These are phyloP conservation scores for Sminthurides aquaticus DNA, from an alignment of 2,888 invertebrate genomes.

Conservation along the genomic window DNA sequence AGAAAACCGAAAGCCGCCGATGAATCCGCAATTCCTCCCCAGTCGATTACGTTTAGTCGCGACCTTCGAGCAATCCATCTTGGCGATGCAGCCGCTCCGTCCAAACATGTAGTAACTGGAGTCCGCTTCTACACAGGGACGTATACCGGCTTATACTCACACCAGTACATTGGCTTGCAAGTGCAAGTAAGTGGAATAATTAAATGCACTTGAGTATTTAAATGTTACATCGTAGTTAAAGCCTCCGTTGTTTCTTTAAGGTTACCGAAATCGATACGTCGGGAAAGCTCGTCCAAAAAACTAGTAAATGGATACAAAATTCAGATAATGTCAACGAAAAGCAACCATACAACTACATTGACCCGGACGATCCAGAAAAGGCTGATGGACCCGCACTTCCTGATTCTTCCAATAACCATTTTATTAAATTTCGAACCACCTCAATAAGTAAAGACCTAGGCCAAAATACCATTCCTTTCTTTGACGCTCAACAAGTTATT, in stretches of 20 bases:
- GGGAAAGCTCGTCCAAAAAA: conserved; percentile 2
- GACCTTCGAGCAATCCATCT: conserved; percentile 12
- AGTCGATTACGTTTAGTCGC: neutral
- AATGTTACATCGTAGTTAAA: too few relatives aligned
- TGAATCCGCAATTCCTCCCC: neutral
- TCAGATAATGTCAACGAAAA: neutral
- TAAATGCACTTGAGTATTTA: too few relatives aligned
- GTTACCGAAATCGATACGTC: conserved; percentile 11
- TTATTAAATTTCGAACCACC: conserved; percentile 61
- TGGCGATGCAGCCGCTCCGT: conserved; percentile 13
- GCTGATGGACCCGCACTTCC: conserved; percentile 49
- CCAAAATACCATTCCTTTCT: conserved; percentile 73
- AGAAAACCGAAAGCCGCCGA: neutral
- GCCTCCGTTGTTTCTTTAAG: conserved; percentile 2
- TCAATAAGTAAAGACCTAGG: conserved; percentile 67
- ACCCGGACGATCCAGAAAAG: conserved; percentile 40
- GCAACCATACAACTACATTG: conserved; percentile 15
- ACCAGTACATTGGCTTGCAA: conserved; percentile 15
- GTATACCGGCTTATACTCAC: neutral
- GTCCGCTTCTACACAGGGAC: conserved; percentile 5
- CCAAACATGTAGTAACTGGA: conserved; percentile 20
- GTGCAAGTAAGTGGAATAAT: neutral
- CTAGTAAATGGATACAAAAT: conserved; percentile 9
- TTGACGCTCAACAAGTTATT: conserved; percentile 67
- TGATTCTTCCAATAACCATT: conserved; percentile 61